phyloP scores from a whole-genome alignment of 35 echinoderm and acorn worm species.

The Apostichopus californicus region DNA sequence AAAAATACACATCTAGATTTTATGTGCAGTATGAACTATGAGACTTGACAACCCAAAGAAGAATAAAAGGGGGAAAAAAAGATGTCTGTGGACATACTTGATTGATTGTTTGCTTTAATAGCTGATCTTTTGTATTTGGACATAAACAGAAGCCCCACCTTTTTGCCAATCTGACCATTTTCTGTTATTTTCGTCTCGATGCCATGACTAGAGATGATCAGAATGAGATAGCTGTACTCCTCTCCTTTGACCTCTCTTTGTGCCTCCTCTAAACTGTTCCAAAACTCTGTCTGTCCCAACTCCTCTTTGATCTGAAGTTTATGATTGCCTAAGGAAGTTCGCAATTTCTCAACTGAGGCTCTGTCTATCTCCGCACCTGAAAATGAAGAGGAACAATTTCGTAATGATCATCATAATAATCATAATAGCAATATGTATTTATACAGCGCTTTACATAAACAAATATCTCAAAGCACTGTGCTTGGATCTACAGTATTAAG shows the following conservation, averaged over 20 bases:
- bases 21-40: no score
- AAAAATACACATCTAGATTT: neutral
- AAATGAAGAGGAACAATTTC: neutral
- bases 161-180: neutral
- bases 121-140: neutral
- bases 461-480: no score
- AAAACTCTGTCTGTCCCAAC: constrained; percentile 13
- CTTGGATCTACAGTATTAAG: no score
- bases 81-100: no score
- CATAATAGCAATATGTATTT: no score
- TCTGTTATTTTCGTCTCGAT: neutral
- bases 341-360: neutral
- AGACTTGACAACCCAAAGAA: no score
- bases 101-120: neutral
- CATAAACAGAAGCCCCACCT: neutral
- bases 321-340: neutral
- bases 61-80: no score
- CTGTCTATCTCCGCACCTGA: constrained; percentile 28
- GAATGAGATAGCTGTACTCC: constrained; percentile 49
- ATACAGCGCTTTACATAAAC: no score
- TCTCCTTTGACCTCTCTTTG: neutral
- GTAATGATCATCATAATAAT: no score
- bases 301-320: constrained; percentile 20
- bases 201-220: constrained; percentile 72
- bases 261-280: neutral